Percentiles rank a stretch among this genome's conserved stretches.
These are phyloP conservation scores for Pentalonia nigronervosa DNA, from an alignment of 1,140 invertebrate species.

Conservation along the genomic window DNA sequence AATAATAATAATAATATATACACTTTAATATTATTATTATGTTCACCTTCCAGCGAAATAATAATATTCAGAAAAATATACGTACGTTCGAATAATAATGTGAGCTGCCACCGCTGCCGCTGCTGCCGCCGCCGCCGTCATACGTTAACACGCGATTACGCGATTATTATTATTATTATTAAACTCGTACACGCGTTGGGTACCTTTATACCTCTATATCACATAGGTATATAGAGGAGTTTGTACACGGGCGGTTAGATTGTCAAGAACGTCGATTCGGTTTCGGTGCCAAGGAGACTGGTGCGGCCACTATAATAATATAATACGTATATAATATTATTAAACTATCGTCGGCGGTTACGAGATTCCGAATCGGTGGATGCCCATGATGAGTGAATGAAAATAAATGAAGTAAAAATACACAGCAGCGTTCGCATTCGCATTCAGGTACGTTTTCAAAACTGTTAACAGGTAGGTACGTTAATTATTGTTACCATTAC, in stretches of 20 bases:
- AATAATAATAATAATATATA: constrained; percentile 30
- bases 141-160: background rate
- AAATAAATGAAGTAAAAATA: background rate
- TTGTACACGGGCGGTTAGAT: constrained; percentile 21
- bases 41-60: constrained; percentile 33
- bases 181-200: background rate
- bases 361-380: background rate
- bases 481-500: background rate
- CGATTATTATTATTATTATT: constrained; percentile 25
- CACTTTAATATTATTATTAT: too few relatives aligned
- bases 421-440: background rate
- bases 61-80: background rate
- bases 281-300: constrained; percentile 57
- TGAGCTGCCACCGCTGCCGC: background rate
- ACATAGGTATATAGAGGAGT: background rate
- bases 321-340: background rate
- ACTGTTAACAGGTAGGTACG: background rate
- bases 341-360: background rate
- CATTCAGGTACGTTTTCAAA: background rate
- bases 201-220: background rate
- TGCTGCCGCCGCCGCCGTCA: background rate
- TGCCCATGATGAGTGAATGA: constrained; percentile 13
- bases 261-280: constrained; percentile 54
- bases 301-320: background rate
- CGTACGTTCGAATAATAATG: background rate